Base-by-base conservation (phyloP, 1,140 invertebrate genomes). In the Pogonus chalceus region DNA sequence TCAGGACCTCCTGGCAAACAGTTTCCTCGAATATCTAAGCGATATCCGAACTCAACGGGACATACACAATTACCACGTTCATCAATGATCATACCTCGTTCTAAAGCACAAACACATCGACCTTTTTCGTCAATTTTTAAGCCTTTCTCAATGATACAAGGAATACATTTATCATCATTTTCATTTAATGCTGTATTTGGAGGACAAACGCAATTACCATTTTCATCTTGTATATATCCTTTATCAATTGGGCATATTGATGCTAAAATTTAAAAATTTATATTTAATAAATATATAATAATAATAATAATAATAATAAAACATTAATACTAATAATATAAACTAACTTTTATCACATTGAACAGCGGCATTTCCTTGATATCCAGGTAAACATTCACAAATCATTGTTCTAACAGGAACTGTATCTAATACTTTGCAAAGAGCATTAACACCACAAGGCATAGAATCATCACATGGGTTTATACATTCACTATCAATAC, bases 321-420 rank as follows among this genome's bases (percentile, higher is more conserved):
- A 14, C 14, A 31, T 31, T 14, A 31, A 7, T 31, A 37, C n/a
- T n/a, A 18, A 18, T 51, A 16, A 7, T 14, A 47, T 48, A 51
- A 55, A 71, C 70, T 73, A 78, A 75, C 85, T 77, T 69, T 79
- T 80, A 60, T 84, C 83, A 64, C 88, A 90, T 63, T 83, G 77
- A 35, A 85, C 75, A 20, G 86, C 80, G 18, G 88, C 87, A 66
- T 89, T 88, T 67, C 88, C 88, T 68, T 80, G 81, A 66, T 87
- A 92, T 46, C 88, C 88, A 21, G 86, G 83, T n/a, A 86, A 65
- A 65, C 91, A 94, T 67, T 87, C 81, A 60, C 92, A 95, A 53
- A 89, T 81, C 87, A 93, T 90, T 14, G 90, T 92, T 61, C 86
- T 78, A 0, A 93, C 83, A 1, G 90, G 88, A 20, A 81, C 70